A percentile compares a stretch with the other conserved stretches of the same genome.
phyloP scores from a whole-genome alignment of 2,888 invertebrate species.

The Ornithoptera alexandrae region DNA sequence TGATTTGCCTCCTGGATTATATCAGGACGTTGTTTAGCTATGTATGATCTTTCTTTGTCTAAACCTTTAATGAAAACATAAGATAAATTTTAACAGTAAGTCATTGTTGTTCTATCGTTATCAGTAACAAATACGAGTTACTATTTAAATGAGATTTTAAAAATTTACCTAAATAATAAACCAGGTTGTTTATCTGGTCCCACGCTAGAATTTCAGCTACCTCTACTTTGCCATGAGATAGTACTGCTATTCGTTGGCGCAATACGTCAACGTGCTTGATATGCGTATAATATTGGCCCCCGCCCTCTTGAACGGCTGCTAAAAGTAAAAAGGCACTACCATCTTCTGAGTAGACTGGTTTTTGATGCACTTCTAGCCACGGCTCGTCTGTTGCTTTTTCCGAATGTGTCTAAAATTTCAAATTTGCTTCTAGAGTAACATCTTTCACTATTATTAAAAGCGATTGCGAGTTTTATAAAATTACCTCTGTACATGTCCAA shows the following conservation, averaged over 20 bases:
- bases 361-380: constrained; percentile 92
- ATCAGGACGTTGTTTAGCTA: constrained; percentile 67
- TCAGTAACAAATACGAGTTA: constrained; percentile 2
- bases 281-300: constrained; percentile 91
- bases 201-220: constrained; percentile 90
- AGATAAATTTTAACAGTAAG: constrained; percentile 32
- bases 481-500: constrained; percentile 92
- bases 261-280: constrained; percentile 92
- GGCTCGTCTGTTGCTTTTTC: constrained; percentile 91
- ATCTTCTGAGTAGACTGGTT: constrained; percentile 90
- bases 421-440: background rate
- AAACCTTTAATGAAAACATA: constrained; percentile 62
- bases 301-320: constrained; percentile 91
- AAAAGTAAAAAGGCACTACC: constrained; percentile 91
- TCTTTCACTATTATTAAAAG: background rate
- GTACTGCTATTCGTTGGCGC: constrained; percentile 89
- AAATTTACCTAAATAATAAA: constrained; percentile 83
- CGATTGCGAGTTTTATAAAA: background rate
- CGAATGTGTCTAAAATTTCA: constrained; percentile 83
- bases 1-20: constrained; percentile 66
- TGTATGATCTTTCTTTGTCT: constrained; percentile 59
- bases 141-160: constrained; percentile 1
- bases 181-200: constrained; percentile 90
- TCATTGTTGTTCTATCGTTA: background rate
- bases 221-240: constrained; percentile 92